These are phyloP conservation scores for Hemaris fuciformis DNA, from an alignment of 2,888 invertebrate genomes.

Conservation along the genomic window DNA sequence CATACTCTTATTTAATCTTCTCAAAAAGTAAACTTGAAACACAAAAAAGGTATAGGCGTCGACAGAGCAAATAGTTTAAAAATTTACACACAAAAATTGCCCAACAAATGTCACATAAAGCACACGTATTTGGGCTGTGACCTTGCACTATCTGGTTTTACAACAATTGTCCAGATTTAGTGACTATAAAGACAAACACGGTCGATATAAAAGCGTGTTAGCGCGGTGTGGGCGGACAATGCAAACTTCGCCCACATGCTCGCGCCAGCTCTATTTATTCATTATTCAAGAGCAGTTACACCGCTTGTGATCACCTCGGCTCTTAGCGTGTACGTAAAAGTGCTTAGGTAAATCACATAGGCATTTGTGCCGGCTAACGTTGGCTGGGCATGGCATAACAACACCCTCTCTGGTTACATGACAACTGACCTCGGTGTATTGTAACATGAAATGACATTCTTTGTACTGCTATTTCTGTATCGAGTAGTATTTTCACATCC, in stretches of 20 bases:
- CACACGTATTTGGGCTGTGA: slow-evolving; percentile 22
- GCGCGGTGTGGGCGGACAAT: slow-evolving; percentile 36
- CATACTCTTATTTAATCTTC: background rate
- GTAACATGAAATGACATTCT: background rate
- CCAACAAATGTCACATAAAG: slow-evolving; percentile 3
- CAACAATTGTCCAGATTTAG: slow-evolving; percentile 29
- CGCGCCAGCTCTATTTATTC: slow-evolving; percentile 51
- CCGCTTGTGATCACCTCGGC: slow-evolving; percentile 2
- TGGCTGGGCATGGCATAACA: background rate
- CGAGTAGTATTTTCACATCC: background rate
- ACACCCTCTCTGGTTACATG: background rate
- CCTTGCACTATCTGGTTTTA: slow-evolving; percentile 23
- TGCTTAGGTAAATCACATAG: background rate
- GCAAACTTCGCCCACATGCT: slow-evolving; percentile 45
- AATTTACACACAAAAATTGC: background rate
- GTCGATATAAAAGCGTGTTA: slow-evolving; percentile 34
- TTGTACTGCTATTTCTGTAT: background rate
- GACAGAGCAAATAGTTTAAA: slow-evolving; percentile 13
- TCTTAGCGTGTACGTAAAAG: background rate
- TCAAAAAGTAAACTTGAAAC: background rate
- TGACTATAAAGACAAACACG: slow-evolving; percentile 30
- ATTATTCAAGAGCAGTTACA: slow-evolving; percentile 43
- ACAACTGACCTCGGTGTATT: background rate
- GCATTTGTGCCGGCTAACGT: background rate
- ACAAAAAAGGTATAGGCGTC: slow-evolving; percentile 3